Percentiles rank a stretch among this genome's conserved stretches.
phyloP scores from a whole-genome alignment of 2,797 vertebrate species.

The Botia kubotai region DNA sequence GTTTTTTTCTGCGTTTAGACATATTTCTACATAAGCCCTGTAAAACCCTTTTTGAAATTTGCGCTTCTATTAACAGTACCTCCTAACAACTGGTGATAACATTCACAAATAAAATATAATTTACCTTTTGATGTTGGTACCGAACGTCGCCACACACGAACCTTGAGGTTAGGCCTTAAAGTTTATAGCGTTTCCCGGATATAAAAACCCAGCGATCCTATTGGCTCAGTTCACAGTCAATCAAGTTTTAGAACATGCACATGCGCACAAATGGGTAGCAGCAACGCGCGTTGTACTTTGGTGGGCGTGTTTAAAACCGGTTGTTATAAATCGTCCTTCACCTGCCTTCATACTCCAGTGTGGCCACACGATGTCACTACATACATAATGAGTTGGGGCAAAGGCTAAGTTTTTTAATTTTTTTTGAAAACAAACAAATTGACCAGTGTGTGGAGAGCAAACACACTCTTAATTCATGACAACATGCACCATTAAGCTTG shows the following conservation, averaged over 20 bases:
- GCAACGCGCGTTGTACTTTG: conserved; percentile 9
- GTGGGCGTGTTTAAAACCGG: background rate
- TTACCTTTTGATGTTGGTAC: conserved; percentile 49
- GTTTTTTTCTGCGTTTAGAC: background rate
- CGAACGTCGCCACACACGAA: conserved; percentile 20
- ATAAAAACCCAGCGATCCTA: conserved; percentile 20
- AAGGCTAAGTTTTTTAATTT: background rate
- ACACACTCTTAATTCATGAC: no score
- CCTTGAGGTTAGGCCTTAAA: conserved; percentile 49
- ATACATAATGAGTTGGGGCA: background rate
- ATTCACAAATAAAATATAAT: background rate
- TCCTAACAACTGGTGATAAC: no score
- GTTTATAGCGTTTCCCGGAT: conserved; percentile 49
- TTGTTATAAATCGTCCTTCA: background rate
- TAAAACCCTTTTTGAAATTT: background rate
- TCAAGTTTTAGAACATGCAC: background rate
- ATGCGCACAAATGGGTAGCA: conserved; percentile 33
- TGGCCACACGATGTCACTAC: conserved; percentile 43
- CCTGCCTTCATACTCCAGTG: background rate
- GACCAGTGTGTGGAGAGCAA: no score
- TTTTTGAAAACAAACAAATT: no score
- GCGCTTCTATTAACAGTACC: background rate
- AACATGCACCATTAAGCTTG: no score
- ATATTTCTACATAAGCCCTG: background rate
- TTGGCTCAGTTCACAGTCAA: conserved; percentile 49